Percentiles rank a stretch among this genome's conserved stretches.
These are phyloP conservation scores for Prinia subflava DNA, from an alignment of 2,113 vertebrate genomes.

Conservation along the genomic window DNA sequence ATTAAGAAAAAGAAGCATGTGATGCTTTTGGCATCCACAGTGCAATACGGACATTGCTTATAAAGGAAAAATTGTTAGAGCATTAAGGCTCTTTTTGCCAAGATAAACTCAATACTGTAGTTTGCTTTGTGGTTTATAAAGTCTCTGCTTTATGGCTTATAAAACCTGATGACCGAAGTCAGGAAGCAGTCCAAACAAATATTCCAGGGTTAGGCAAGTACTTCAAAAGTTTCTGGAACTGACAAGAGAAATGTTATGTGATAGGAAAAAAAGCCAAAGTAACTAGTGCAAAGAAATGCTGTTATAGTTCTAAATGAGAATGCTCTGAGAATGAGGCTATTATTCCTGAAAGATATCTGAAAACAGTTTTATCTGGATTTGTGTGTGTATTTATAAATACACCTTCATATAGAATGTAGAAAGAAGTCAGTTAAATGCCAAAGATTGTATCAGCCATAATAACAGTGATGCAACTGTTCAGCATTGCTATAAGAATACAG, in stretches of 20 bases:
- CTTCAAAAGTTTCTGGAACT: not conserved
- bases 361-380: not conserved
- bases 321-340: not conserved
- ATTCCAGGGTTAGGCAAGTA: conserved; percentile 6
- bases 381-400: not conserved
- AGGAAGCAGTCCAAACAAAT: conserved; percentile 1
- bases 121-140: conserved; percentile 13
- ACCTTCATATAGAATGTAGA: not conserved
- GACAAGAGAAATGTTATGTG: not conserved
- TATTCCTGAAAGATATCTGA: not conserved
- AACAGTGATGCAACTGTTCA: not conserved
- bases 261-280: not conserved
- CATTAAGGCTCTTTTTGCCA: not conserved
- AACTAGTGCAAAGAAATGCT: conserved; percentile 6
- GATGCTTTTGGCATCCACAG: not conserved
- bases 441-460: not conserved
- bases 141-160: conserved; percentile 15
- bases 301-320: not conserved
- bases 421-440: not conserved
- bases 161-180: not conserved
- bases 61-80: conserved; percentile 38
- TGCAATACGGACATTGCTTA: not conserved
- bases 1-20: conserved; percentile 13
- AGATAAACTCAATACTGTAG: not conserved
- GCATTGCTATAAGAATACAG: not conserved